Conservation (phyloP, 2,797 vertebrate species). For the Labroides dimidiatus region DNA sequence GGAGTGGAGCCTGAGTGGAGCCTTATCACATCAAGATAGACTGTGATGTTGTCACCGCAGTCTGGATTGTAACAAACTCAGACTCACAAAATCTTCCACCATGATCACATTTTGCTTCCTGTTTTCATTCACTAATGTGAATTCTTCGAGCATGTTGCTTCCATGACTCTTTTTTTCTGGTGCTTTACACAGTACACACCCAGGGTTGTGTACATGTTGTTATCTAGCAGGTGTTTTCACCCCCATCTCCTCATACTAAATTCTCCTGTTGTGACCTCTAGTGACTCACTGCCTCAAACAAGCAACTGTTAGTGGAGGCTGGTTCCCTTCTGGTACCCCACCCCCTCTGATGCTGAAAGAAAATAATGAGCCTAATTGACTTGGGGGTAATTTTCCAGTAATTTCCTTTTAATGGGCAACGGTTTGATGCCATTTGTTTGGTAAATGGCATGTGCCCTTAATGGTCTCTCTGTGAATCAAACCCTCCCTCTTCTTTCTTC, state of each 20-base stretch:
- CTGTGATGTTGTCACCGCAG: constrained; percentile 47
- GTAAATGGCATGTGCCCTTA: constrained; percentile 73
- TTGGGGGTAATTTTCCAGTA: constrained; percentile 75
- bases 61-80: constrained; percentile 56
- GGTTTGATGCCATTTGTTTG: constrained; percentile 78
- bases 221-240: constrained; percentile 72
- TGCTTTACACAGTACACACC: constrained; percentile 3
- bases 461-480: constrained; percentile 61
- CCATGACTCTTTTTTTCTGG: constrained; percentile 36
- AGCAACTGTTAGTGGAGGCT: constrained; percentile 53
- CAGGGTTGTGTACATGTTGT: constrained; percentile 24
- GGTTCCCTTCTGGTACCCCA: constrained; percentile 27
- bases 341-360: constrained; percentile 34
- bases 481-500: constrained; percentile 39
- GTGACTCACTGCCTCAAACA: constrained; percentile 51
- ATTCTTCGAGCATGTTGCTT: neutral
- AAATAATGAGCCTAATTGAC: constrained; percentile 79
- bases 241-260: neutral
- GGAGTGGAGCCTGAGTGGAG: constrained; percentile 8
- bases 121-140: constrained; percentile 35
- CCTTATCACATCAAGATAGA: constrained; percentile 43
- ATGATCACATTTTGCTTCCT: constrained; percentile 44
- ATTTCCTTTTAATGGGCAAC: constrained; percentile 79
- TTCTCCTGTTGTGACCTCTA: constrained; percentile 47
- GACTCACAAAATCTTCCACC: constrained; percentile 28